Evolutionary conservation across 2,113 vertebrate genomes (phyloP), one percentile per base, ranked within the genome.

Genomic region (Chaetodon auriga): DNA sequence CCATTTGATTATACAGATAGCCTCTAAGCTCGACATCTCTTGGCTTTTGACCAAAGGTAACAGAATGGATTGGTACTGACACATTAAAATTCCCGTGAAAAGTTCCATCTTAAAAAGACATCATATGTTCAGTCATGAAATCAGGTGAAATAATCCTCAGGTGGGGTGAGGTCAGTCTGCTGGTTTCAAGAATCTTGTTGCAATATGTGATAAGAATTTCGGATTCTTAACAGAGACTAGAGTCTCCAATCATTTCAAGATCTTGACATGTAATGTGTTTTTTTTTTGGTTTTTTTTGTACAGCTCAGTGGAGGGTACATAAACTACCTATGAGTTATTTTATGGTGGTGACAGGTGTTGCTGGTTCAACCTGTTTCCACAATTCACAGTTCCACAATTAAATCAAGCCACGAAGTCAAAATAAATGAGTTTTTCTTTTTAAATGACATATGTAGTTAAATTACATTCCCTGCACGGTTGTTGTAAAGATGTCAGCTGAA

Each of bases 11-110:
- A n/a, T 16, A 53, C 54, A 57, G 7, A 9, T 19, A 51, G 14
- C 36, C n/a, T 36, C 41, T 54, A 7, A 55, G 19, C 18, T 57
- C 5, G 0, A 23, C 36, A 55, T 58, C 6, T 35, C 23, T 30
- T 14, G 30, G 16, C 55, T 57, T 75, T 78, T 65, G 71, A 83
- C 83, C 83, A 89, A 87, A 88, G 83, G 43, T 80, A 71, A 82
- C 62, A 6, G 9, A 73, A 36, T 62, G 21, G 54, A 61, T 57
- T 45, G 30, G 11, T 60, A 15, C 25, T 82, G 6, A 63, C 48
- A 21, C 30, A 8, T 55, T 54, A 41, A 51, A 41, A 69, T 35
- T 16, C 1, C 9, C 45, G 30, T 45, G 35, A 38, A 23, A 62
- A 66, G 43, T 7, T 46, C 43, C 12, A 49, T 58, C 23, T 35